A percentile compares a stretch with the other conserved stretches of the same genome.
phyloP scores from a whole-genome alignment of 2,797 vertebrate genomes.

The Siniperca scherzeri region DNA sequence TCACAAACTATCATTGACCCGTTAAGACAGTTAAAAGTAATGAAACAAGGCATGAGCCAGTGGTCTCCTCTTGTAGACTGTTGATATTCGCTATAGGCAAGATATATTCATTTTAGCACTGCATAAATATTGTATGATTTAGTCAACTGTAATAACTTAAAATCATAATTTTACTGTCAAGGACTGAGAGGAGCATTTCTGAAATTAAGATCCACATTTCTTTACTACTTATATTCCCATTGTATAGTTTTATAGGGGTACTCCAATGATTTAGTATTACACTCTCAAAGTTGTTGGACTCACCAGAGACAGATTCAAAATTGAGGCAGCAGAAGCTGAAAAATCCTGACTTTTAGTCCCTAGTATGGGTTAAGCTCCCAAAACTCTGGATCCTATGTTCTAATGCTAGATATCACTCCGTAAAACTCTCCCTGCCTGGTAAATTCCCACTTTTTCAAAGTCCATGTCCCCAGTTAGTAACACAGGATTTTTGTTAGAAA shows the following conservation, averaged over 20 bases:
- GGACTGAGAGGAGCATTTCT: not conserved
- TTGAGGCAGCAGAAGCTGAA: not conserved
- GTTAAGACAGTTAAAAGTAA: conserved; percentile 14
- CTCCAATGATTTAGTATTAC: not conserved
- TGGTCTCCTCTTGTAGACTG: not conserved
- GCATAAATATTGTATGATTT: not conserved
- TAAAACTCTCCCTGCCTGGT: not conserved
- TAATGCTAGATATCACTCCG: not conserved
- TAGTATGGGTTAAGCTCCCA: not conserved
- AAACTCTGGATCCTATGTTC: conserved; percentile 3
- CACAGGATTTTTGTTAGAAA: too few relatives aligned
- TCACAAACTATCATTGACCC: conserved; percentile 40
- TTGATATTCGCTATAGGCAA: not conserved
- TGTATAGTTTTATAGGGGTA: not conserved
- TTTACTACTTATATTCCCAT: not conserved
- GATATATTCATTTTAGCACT: not conserved
- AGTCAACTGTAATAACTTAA: not conserved
- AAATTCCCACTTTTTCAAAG: not conserved
- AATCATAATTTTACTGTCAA: not conserved
- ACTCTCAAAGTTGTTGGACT: not conserved
- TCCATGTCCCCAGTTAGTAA: not conserved
- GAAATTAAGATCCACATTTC: not conserved
- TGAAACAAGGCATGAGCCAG: conserved; percentile 2
- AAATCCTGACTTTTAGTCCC: not conserved
- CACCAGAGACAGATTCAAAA: not conserved